Evolutionary conservation across 2,113 vertebrate species (phyloP).

Genomic region (Brachirus orientalis): DNA sequence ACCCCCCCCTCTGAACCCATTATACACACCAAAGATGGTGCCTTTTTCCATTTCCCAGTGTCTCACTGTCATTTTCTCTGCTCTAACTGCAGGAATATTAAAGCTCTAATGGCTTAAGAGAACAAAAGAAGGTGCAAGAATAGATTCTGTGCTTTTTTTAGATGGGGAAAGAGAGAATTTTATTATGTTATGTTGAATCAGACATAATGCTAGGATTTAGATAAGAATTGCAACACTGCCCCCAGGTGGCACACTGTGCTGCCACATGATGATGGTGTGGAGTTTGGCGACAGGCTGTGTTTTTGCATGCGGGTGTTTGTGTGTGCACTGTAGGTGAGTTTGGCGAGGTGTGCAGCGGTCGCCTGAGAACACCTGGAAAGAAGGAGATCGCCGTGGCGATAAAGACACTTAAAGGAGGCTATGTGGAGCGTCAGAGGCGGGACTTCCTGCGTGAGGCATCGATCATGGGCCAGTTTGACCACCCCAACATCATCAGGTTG

Average conservation of each 20-base stretch:
- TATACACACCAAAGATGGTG: conserved; percentile 6
- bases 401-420: conserved; percentile 94
- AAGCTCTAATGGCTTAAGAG: conserved; percentile 45
- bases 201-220: conserved; percentile 12
- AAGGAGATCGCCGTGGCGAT: conserved; percentile 96
- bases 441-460: conserved; percentile 95
- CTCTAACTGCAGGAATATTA: conserved; percentile 39
- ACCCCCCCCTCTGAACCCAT: conserved; percentile 3
- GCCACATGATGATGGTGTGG: conserved; percentile 6
- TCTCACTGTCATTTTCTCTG: conserved; percentile 45
- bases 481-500: conserved; percentile 93
- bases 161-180: conserved; percentile 30
- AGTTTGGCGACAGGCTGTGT: conserved; percentile 3
- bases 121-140: conserved; percentile 52
- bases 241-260: conserved; percentile 53
- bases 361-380: conserved; percentile 92
- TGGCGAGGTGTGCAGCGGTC: conserved; percentile 95
- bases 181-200: conserved; percentile 55
- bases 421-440: conserved; percentile 90
- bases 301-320: conserved; percentile 6
- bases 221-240: conserved; percentile 74
- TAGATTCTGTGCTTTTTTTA: conserved; percentile 39
- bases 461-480: conserved; percentile 97
- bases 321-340: conserved; percentile 87
- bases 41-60: conserved; percentile 18